Base-by-base conservation (phyloP, 2,113 vertebrate species). In the Diadophis punctatus region DNA sequence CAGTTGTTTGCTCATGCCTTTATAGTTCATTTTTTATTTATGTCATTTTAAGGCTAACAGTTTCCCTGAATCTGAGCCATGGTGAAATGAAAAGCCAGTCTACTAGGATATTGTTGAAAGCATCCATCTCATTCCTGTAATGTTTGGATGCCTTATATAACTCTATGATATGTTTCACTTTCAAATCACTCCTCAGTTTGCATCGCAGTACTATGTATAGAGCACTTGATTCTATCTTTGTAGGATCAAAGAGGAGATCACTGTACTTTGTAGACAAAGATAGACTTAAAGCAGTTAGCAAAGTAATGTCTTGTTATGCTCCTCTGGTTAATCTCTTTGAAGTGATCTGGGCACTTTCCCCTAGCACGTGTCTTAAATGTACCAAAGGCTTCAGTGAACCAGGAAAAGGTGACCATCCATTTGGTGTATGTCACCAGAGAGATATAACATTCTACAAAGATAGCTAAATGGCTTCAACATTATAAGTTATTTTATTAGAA, bases 251-350 rank as follows among this genome's bases (percentile, higher is more conserved):
- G 96, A 86, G 93, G 96, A 96, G 95, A 90, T 92, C 87, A n/a
- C 88, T 94, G 93, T 6, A 49, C 9, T 46, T 97, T 96, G 96
- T 95, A 96, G 97, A 96, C 95, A 96, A 96, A 96, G 96, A 95
- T 97, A 96, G 96, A 96, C 95, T 95, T 34, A 97, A 96, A 96
- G 97, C 80, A 96, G 93, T 97, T 97, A 96, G 96, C 95, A 97
- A 96, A 96, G 91, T 93, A 96, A 93, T 92, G 89, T 56, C 95
- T 96, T 96, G 88, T 96, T 97, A 94, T 94, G 94, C 34, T 94
- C 95, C 91, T 95, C 90, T 91, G 90, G 91, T 93, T 92, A 93
- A 92, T 95, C 94, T 94, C 97, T 97, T 97, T 97, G 96, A 97
- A 96, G 96, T 95, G 90, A 95, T 93, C 60, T 96, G 89, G 93